phyloP scores from a whole-genome alignment of 2,888 invertebrate genomes.

The Zaprionus obscuricornis region DNA sequence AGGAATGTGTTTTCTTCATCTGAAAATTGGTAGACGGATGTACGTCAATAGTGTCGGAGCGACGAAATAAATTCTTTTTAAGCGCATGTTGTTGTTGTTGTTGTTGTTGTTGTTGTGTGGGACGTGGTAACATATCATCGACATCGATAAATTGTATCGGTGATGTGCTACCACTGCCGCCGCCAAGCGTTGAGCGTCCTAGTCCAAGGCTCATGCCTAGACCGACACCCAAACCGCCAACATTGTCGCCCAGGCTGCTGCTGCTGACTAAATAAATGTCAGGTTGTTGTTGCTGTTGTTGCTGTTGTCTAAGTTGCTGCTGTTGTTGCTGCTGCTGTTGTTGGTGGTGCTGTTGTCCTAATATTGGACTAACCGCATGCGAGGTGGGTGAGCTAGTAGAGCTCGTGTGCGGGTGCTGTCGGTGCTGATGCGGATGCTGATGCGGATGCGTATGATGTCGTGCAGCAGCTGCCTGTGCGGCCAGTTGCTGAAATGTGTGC shows the following conservation, averaged over 20 bases:
- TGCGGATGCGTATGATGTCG: slow-evolving; percentile 72
- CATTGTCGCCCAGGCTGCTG: slow-evolving; percentile 81
- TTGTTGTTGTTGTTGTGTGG: slow-evolving; percentile 58
- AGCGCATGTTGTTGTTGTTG: slow-evolving; percentile 73
- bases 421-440: slow-evolving; percentile 52
- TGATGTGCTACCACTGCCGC: slow-evolving; percentile 79
- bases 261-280: slow-evolving; percentile 83
- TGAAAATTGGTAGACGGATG: slow-evolving; percentile 83
- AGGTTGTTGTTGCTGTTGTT: slow-evolving; percentile 67
- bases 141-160: slow-evolving; percentile 81
- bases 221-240: slow-evolving; percentile 55
- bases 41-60: slow-evolving; percentile 84
- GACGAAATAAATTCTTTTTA: slow-evolving; percentile 82
- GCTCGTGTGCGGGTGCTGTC: slow-evolving; percentile 72
- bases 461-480: slow-evolving; percentile 74
- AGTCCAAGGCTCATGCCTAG: slow-evolving; percentile 52
- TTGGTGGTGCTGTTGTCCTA: slow-evolving; percentile 60
- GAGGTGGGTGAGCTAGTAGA: slow-evolving; percentile 80
- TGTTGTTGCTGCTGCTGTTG: slow-evolving; percentile 40
- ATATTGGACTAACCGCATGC: slow-evolving; percentile 78
- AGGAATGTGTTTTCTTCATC: slow-evolving; percentile 84
- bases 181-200: slow-evolving; percentile 65
- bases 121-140: slow-evolving; percentile 75
- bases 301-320: slow-evolving; percentile 34
- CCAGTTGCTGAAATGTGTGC: slow-evolving; percentile 77